phyloP scores from a whole-genome alignment of 2,888 invertebrate species.

The Orchesella flavescens region DNA sequence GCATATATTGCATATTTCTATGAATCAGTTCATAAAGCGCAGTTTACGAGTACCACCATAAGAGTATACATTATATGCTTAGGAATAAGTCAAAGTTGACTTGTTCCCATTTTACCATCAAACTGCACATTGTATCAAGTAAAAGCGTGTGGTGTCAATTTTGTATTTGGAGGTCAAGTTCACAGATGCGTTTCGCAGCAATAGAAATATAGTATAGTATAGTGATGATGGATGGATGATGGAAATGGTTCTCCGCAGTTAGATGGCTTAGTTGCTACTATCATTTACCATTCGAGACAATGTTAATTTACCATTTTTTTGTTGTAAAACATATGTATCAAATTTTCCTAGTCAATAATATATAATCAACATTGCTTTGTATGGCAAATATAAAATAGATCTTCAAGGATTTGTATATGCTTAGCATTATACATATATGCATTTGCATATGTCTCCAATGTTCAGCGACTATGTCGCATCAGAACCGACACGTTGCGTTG shows the following conservation, averaged over 20 bases:
- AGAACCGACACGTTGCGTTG: not conserved
- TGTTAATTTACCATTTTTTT: not conserved
- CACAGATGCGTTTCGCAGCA: constrained; percentile 47
- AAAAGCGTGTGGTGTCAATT: not conserved
- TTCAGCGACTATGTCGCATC: not conserved
- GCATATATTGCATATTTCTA: not conserved
- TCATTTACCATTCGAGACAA: not conserved
- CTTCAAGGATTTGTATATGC: not conserved
- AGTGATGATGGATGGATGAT: too few species aligned
- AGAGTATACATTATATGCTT: too few species aligned
- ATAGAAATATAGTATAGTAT: too few species aligned
- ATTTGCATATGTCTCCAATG: not conserved
- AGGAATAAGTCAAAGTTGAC: too few species aligned
- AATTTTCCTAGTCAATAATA: not conserved
- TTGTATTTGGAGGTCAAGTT: constrained; percentile 57
- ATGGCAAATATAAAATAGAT: not conserved
- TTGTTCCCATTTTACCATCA: not conserved
- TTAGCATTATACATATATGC: too few species aligned
- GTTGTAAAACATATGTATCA: not conserved
- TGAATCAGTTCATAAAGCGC: too few species aligned
- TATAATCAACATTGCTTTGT: not conserved
- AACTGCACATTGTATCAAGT: not conserved
- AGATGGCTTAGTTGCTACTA: not conserved
- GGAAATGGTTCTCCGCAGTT: constrained; percentile 9
- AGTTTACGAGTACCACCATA: too few species aligned